Evolutionary conservation across 2,797 vertebrate genomes (phyloP).

Genomic region (Karalla daura): DNA sequence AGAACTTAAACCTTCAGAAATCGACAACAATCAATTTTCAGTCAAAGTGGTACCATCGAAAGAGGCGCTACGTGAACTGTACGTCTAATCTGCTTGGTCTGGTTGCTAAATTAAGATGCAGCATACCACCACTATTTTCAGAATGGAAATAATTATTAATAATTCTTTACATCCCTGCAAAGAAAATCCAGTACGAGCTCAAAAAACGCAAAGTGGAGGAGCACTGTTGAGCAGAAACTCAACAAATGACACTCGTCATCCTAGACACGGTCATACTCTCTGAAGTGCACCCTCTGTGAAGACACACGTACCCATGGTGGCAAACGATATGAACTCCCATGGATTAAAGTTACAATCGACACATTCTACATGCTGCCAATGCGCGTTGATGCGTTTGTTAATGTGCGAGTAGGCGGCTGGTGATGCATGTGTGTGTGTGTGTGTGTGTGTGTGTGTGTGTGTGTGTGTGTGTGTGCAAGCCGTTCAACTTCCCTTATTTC

Average conservation of each 20-base stretch:
- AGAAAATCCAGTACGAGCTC: too few species aligned
- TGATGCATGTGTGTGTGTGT: slow-evolving; percentile 40
- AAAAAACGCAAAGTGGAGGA: neutral
- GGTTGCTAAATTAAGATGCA: too few species aligned
- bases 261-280: slow-evolving; percentile 9
- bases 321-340: slow-evolving; percentile 35
- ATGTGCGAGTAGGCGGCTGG: slow-evolving; percentile 51
- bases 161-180: too few species aligned
- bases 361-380: slow-evolving; percentile 19
- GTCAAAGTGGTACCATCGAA: too few species aligned
- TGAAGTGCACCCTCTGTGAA: neutral
- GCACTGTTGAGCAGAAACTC: too few species aligned
- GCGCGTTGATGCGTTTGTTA: slow-evolving; percentile 57
- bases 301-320: slow-evolving; percentile 2
- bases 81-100: too few species aligned
- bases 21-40: too few species aligned
- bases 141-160: too few species aligned
- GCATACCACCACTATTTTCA: too few species aligned
- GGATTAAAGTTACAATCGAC: slow-evolving; percentile 52
- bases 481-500: slow-evolving; percentile 71
- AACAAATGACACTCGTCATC: too few species aligned
- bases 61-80: too few species aligned
- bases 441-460: slow-evolving; percentile 32
- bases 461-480: slow-evolving; percentile 34
- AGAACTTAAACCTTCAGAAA: too few species aligned